Base-by-base conservation (phyloP, 2,888 invertebrate species). In the Athalia rosae region DNA sequence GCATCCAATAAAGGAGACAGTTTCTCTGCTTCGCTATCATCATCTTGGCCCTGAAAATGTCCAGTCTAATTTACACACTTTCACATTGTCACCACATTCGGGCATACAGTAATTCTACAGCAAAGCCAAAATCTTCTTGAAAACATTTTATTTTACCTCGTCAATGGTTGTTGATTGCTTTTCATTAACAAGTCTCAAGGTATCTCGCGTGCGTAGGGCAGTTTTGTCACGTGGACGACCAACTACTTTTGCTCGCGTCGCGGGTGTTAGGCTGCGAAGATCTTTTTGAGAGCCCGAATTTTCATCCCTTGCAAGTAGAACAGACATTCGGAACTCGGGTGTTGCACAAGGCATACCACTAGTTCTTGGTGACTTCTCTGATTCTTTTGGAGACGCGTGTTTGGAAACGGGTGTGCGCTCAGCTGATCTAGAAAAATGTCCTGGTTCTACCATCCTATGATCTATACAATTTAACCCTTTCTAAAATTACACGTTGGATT, bases 1-100 rank as follows among this genome's bases (percentile, higher is more conserved):
- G 89, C 87, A 74, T 92, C 91, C 41, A 96, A 91, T 50, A 96
- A 90, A 15, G 96, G 96, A 15, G 96, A 96, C 76, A 96, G 90
- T 83, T 96, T 94, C 90, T 96, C 96, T 69, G 94, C 94, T 89
- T 96, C 96, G 87, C 96, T 96, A 87, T 96, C 96, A 82, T 95
- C 95, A 85, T 95, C 95, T 63, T 92, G 90, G 56, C 91, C 92
- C 85, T 92, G 87, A 76, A 79, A 62, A 66, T 59, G 56, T 11
- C 6, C 43, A 43, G 43, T 4, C n/a, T 4, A 48, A 47, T 3
- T 47, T 11, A 28, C 13, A 63, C 53, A 15, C 6, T 62, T 50
- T 7, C 74, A 73, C 77, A 62, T 41, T 74, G 66, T 43, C 61
- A 13, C 43, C 58, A 67, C 13, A 67, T 41, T 48, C 0, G 13